Percentiles rank a stretch among this genome's conserved stretches.
Conservation (phyloP, 1,140 invertebrate genomes). For the Lethocerus indicus region DNA sequence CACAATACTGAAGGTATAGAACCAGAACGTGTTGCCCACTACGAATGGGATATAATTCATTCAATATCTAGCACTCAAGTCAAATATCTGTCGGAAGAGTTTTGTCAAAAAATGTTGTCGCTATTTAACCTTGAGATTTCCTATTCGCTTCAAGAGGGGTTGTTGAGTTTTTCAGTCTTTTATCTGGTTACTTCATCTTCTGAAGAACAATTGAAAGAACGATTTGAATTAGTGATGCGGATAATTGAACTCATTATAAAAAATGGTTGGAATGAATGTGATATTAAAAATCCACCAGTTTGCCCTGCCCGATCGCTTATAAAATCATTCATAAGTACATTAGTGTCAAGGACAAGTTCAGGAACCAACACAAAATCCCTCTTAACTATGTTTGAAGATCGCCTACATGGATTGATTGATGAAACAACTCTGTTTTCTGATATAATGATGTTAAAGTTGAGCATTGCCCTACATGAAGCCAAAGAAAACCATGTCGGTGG, state of each 20-base stretch:
- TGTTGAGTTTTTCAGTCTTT: constrained; percentile 1
- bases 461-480: background rate
- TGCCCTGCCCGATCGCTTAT: background rate
- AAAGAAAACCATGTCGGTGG: no score
- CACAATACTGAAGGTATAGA: no score
- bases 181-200: background rate
- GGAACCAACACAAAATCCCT: background rate
- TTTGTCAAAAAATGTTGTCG: background rate
- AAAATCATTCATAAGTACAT: background rate
- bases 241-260: background rate
- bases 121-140: background rate
- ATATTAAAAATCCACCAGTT: background rate
- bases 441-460: background rate
- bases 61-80: background rate
- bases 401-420: background rate
- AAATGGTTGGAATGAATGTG: background rate
- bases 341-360: background rate
- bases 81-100: background rate
- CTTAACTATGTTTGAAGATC: background rate
- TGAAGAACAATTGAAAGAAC: background rate
- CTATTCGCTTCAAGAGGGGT: background rate
- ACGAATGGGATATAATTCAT: no score
- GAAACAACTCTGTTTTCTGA: background rate
- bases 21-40: no score
- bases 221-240: background rate